A percentile compares a stretch with the other conserved stretches of the same genome.
Conservation (phyloP, 2,797 vertebrate genomes). For the Anabas testudineus region DNA sequence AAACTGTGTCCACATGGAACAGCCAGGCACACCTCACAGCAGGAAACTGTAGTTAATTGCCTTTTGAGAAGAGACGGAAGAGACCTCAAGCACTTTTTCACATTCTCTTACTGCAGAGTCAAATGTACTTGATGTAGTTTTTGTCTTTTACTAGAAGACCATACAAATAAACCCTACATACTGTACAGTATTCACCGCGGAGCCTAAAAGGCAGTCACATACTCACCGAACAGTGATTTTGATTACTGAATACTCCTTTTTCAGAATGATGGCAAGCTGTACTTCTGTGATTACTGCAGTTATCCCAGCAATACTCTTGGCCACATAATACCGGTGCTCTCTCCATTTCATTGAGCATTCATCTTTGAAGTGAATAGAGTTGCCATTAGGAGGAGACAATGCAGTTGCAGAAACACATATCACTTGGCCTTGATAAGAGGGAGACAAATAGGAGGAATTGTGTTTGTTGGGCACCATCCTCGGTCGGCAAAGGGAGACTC, state of each 20-base stretch:
- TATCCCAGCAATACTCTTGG: slow-evolving; percentile 41
- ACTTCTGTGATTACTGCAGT: slow-evolving; percentile 36
- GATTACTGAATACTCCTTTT: slow-evolving; percentile 8
- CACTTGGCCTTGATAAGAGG: slow-evolving; percentile 47
- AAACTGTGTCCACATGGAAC: slow-evolving; percentile 69
- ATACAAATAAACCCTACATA: background rate
- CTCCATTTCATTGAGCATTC: slow-evolving; percentile 64
- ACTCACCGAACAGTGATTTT: slow-evolving; percentile 20
- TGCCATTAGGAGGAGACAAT: slow-evolving; percentile 64
- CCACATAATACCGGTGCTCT: slow-evolving; percentile 53
- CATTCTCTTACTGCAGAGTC: slow-evolving; percentile 12
- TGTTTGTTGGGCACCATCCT: slow-evolving; percentile 58
- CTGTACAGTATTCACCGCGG: background rate
- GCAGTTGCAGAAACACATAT: slow-evolving; percentile 55
- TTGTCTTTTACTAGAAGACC: background rate
- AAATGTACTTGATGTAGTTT: background rate
- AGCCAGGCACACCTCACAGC: slow-evolving; percentile 67
- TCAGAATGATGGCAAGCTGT: slow-evolving; percentile 29
- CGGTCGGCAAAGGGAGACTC: slow-evolving; percentile 36
- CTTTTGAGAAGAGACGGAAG: slow-evolving; percentile 62
- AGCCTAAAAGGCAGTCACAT: background rate
- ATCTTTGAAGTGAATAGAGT: slow-evolving; percentile 65
- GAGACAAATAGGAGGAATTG: slow-evolving; percentile 52
- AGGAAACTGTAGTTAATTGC: slow-evolving; percentile 70
- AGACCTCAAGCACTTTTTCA: slow-evolving; percentile 34